A percentile compares a stretch with the other conserved stretches of the same genome.
These are phyloP conservation scores for Atta cephalotes DNA, from an alignment of 1,140 invertebrate genomes.

Conservation along the genomic window DNA sequence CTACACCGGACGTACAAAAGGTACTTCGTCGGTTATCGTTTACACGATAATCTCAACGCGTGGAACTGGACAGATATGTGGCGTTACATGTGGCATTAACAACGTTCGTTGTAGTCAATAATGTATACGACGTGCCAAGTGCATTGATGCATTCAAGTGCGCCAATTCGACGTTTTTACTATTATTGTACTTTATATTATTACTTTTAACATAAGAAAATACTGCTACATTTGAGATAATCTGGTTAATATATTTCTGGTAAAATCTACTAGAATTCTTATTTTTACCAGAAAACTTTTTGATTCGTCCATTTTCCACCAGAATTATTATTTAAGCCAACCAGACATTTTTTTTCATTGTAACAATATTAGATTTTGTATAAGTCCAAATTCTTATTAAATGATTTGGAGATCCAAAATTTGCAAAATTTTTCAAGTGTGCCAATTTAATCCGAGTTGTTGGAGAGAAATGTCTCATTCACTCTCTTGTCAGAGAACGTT, in stretches of 20 bases:
- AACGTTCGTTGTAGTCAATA: constrained; percentile 64
- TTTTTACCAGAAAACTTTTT: too few species aligned
- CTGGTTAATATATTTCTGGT: too few species aligned
- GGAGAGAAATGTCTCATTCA: neutral
- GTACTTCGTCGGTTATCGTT: constrained; percentile 68
- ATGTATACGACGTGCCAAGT: constrained; percentile 40
- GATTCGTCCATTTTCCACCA: too few species aligned
- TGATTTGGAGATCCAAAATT: neutral
- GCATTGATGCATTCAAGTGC: constrained; percentile 17
- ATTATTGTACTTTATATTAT: neutral
- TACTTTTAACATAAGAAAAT: neutral
- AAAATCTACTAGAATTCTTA: too few species aligned
- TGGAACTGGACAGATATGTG: constrained; percentile 71
- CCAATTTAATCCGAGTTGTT: neutral
- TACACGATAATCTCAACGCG: constrained; percentile 69
- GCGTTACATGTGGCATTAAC: constrained; percentile 66
- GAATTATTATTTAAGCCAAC: too few species aligned
- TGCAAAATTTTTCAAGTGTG: neutral
- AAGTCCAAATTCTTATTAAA: neutral
- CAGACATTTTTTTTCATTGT: too few species aligned
- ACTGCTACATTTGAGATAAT: too few species aligned
- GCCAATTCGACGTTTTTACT: neutral
- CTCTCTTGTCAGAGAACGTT: neutral
- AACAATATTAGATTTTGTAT: neutral
- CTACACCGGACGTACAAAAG: constrained; percentile 67